Evolutionary conservation across 2,113 vertebrate genomes (phyloP).

Genomic region (Mobula birostris): DNA sequence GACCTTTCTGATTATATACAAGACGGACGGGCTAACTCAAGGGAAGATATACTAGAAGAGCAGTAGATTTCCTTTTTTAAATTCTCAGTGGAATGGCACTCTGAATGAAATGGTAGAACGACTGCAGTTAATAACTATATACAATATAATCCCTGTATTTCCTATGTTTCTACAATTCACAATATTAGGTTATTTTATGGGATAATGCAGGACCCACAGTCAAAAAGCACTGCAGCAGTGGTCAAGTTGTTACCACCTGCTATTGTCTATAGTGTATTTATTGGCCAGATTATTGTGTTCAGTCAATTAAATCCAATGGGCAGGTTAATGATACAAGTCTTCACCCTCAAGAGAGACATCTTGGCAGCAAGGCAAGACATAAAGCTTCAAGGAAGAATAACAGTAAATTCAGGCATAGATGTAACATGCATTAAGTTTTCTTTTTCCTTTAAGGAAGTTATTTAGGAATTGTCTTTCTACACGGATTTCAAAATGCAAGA

Average conservation of each 20-base stretch:
- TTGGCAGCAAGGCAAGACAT: neutral
- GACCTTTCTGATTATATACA: neutral
- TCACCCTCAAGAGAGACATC: neutral
- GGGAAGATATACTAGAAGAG: slow-evolving; percentile 18
- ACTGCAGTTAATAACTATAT: slow-evolving; percentile 1
- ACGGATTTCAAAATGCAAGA: neutral
- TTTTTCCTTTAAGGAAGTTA: slow-evolving; percentile 25
- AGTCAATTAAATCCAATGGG: slow-evolving; percentile 5
- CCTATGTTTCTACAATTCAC: slow-evolving; percentile 1
- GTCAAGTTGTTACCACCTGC: slow-evolving; percentile 26
- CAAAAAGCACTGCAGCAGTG: neutral
- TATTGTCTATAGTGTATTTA: neutral
- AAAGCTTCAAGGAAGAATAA: neutral
- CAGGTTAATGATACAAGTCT: neutral
- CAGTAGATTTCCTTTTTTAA: neutral
- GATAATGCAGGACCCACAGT: neutral
- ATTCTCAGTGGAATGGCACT: neutral
- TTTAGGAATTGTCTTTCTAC: neutral
- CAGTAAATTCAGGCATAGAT: slow-evolving; percentile 20
- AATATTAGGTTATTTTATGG: slow-evolving; percentile 22
- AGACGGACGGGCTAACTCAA: neutral
- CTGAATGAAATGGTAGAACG: slow-evolving; percentile 16
- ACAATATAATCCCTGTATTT: neutral
- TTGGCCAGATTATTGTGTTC: neutral
- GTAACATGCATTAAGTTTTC: neutral